Percentiles rank a stretch among this genome's conserved stretches.
phyloP scores from a whole-genome alignment of 2,113 vertebrate genomes.

The Miniopterus natalensis region DNA sequence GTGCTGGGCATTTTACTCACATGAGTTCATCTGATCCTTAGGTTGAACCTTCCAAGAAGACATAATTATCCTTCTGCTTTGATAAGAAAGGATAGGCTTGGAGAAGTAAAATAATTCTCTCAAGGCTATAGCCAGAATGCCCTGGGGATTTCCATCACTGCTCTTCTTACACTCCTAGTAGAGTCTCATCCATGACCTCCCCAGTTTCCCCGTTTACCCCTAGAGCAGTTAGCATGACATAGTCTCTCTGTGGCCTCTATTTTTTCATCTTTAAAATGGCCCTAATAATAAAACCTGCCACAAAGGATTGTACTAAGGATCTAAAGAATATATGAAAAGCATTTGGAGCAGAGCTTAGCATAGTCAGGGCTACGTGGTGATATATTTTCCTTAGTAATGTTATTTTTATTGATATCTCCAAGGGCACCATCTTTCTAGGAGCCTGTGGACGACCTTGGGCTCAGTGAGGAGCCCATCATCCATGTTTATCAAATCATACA shows the following conservation, averaged over 20 bases:
- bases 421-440: neutral
- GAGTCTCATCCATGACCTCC: neutral
- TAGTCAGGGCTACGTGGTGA: neutral
- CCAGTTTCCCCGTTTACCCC: neutral
- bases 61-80: neutral
- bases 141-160: neutral
- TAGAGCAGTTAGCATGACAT: neutral
- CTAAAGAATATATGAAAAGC: neutral
- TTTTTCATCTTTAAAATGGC: conserved; percentile 11
- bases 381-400: neutral
- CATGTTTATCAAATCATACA: neutral
- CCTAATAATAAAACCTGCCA: neutral
- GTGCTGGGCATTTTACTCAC: neutral
- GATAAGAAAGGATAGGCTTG: conserved; percentile 1
- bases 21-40: neutral
- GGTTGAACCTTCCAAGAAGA: neutral
- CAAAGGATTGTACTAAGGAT: neutral
- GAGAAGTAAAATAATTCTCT: conserved; percentile 12
- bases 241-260: neutral
- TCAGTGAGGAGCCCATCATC: neutral
- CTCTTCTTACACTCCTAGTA: neutral
- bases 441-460: neutral
- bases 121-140: neutral
- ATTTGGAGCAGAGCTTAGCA: neutral
- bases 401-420: neutral